Base-by-base conservation (phyloP, 2,888 invertebrate species). In the Drosophila tanythrix region DNA sequence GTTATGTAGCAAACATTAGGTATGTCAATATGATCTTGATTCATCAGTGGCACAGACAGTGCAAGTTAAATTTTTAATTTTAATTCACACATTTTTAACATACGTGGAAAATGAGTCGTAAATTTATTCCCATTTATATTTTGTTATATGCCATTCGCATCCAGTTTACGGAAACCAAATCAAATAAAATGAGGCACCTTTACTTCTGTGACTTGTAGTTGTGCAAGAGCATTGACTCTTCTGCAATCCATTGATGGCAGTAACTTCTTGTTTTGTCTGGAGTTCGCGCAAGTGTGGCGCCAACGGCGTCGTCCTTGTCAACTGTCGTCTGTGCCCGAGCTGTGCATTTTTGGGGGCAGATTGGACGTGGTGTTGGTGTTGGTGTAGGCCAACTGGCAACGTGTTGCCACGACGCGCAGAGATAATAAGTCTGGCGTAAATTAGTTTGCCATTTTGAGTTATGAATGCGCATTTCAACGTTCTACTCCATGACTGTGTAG, bases 371-470 rank as follows among this genome's bases (percentile, higher is more conserved):
- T 43, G 36, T 4, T 38, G 27, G 11, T 27, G 21, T n/a, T 51
- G 51, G n/a, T 5, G 53, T 59, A 38, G 50, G 72, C 67, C 76
- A 57, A 31, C 57, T n/a, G 27, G 50, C 57, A 82, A 74, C 77
- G 76, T 82, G 84, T 78, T 89, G 85, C 85, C 82, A 76, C 75
- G 66, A 74, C 71, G 61, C 79, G 66, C 73, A 64, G 70, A 89
- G 90, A 87, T 87, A 90, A 87, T 87, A 90, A 86, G 86, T 83
- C 90, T 85, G 83, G 81, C 86, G 81, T 86, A 87, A 87, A 87
- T 87, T 87, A 87, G 86, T 87, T 90, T 88, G 86, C 86, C 88
- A 87, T 87, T 87, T 90, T 90, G 89, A 88, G 89, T 87, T 88
- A 87, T 87, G 86, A 87, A 87, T 87, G 88, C 90, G 90, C 86